These are phyloP conservation scores for Reticulitermes speratus DNA, from an alignment of 1,140 invertebrate species.

Conservation along the genomic window DNA sequence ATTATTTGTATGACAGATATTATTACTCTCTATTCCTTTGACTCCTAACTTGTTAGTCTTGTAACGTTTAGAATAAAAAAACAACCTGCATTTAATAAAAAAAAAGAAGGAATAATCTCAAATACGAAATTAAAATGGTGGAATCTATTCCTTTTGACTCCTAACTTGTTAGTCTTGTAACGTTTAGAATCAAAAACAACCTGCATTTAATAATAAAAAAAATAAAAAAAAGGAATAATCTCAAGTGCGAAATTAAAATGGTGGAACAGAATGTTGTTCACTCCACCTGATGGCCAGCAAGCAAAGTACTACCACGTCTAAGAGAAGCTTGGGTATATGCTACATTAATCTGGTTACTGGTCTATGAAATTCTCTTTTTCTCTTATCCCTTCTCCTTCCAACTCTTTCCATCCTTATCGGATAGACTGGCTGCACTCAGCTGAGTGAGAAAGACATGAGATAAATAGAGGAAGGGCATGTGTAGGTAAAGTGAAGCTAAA, in stretches of 20 bases:
- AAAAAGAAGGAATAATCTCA: neutral
- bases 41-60: neutral
- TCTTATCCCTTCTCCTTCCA: neutral
- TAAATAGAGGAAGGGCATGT: neutral
- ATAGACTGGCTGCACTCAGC: neutral
- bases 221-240: neutral
- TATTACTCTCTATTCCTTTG: neutral
- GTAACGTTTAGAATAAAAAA: neutral
- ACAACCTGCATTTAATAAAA: neutral
- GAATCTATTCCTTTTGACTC: neutral
- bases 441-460: neutral
- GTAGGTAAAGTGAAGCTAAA: constrained; percentile 23
- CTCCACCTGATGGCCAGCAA: neutral
- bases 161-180: neutral
- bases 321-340: neutral
- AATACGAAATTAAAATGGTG: too few species aligned
- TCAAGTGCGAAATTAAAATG: neutral
- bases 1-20: too few species aligned
- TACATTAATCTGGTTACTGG: constrained; percentile 8
- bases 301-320: neutral
- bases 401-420: neutral
- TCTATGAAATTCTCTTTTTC: constrained; percentile 4
- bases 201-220: too few species aligned
- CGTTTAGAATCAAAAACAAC: neutral
- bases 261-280: neutral